phyloP scores from a whole-genome alignment of 2,888 invertebrate genomes.

The Tyria jacobaeae region DNA sequence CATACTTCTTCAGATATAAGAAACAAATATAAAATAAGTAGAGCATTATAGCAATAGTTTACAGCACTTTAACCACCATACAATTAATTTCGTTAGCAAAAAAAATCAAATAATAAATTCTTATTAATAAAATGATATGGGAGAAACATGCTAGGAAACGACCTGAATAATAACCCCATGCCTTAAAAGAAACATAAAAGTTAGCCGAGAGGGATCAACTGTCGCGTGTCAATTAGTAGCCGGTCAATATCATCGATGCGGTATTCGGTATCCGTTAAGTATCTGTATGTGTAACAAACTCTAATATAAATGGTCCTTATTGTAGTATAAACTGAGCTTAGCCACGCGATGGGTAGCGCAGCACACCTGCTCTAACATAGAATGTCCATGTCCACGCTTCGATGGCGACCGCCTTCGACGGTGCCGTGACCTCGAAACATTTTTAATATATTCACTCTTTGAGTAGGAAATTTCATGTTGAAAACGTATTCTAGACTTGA shows the following conservation, averaged over 20 bases:
- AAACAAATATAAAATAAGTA: too few relatives aligned
- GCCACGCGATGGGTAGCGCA: constrained; percentile 63
- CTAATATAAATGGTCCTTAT: constrained; percentile 25
- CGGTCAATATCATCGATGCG: not conserved
- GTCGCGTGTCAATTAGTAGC: not conserved
- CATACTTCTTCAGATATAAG: too few relatives aligned
- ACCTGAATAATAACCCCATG: too few relatives aligned
- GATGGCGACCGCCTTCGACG: constrained; percentile 37
- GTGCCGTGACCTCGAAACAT: constrained; percentile 53
- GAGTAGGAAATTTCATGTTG: constrained; percentile 20
- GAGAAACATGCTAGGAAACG: too few relatives aligned
- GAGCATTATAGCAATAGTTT: too few relatives aligned
- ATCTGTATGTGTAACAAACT: constrained; percentile 8
- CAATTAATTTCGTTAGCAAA: too few relatives aligned
- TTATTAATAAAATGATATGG: not conserved
- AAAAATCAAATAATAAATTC: not conserved
- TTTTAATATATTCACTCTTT: constrained; percentile 38
- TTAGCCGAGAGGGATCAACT: not conserved
- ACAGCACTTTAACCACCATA: too few relatives aligned
- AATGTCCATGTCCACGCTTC: constrained; percentile 59
- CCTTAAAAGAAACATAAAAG: too few relatives aligned
- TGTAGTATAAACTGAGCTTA: constrained; percentile 47
- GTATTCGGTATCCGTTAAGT: not conserved
- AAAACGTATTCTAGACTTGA: constrained; percentile 12
- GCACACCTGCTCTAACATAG: constrained; percentile 64